Base-by-base conservation (phyloP, 1,140 invertebrate genomes). In the Euwallacea fornicatus region DNA sequence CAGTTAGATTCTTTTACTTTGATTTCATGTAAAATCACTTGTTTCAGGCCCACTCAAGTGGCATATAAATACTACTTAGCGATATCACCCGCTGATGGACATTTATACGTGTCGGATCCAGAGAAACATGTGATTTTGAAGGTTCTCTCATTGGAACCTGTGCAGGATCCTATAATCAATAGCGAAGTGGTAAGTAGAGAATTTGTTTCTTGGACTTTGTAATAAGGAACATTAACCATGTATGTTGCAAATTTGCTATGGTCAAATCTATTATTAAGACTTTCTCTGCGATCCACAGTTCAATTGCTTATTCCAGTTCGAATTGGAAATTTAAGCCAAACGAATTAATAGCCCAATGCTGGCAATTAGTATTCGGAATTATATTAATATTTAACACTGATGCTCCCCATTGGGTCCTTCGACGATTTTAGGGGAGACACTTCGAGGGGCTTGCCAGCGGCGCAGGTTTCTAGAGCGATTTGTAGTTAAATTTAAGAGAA, bases 51-150 rank as follows among this genome's bases (percentile, higher is more conserved):
- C 10, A 95, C 94, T 0, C 94, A 96, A 86, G 93, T 96, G 3
- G 93, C 94, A 21, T 96, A 97, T 82, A 92, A 97, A 80, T 98
- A 98, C 78, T 97, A 96, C 82, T 86, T 99, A 75, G 94, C 94
- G 42, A 91, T 98, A 46, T 98, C 95, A 11, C 96, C 96, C 47
- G 94, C 95, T 7, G 95, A 98, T 81, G 95, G 96, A 10, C 90
- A 94, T 77, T 85, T 99, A 10, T 99, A 98, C 81, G 92, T 99
- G 74, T 97, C 95, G n/a, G 95, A 97, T 81, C 93, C 95, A 1
- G 95, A 97, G 79, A 90, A 90, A 76, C 93, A 96, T 83, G 93
- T 96, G 84, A 92, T 95, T 67, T 81, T 94, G 62, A 86, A 88
- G 76, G 88, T 93, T 2, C 77, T 94, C 47, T 86, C 88, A 0